These are phyloP conservation scores for Lasioglossum figueresi DNA, from an alignment of 2,888 invertebrate genomes.

Conservation along the genomic window DNA sequence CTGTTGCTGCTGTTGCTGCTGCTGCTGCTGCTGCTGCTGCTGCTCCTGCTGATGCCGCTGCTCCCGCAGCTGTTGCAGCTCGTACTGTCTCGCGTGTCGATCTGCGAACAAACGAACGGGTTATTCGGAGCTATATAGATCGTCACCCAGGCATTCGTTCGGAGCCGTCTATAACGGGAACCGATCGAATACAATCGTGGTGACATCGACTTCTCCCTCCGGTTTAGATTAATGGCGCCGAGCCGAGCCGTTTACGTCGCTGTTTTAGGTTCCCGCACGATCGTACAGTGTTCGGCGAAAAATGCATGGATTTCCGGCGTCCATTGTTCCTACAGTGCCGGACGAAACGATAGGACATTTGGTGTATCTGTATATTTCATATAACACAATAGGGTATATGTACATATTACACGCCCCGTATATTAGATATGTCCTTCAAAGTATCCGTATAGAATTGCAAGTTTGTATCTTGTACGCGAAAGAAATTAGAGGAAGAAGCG, in stretches of 20 bases:
- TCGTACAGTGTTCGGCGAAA: too few relatives aligned
- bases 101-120: slow-evolving; percentile 66
- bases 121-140: slow-evolving; percentile 16
- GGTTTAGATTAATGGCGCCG: neutral
- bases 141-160: neutral
- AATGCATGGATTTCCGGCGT: too few relatives aligned
- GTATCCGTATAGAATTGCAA: too few relatives aligned
- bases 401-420: too few relatives aligned
- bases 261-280: neutral
- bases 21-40: slow-evolving; percentile 54
- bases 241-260: neutral
- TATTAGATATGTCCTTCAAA: too few relatives aligned
- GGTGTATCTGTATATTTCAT: too few relatives aligned
- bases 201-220: slow-evolving; percentile 8
- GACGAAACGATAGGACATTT: too few relatives aligned
- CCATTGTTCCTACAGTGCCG: too few relatives aligned
- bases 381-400: too few relatives aligned
- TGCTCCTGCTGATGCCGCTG: slow-evolving; percentile 61
- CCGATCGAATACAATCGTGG: slow-evolving; percentile 8
- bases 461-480: too few relatives aligned
- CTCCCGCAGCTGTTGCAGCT: slow-evolving; percentile 54
- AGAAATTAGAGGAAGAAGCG: too few relatives aligned
- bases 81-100: slow-evolving; percentile 67
- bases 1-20: slow-evolving; percentile 56
- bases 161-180: neutral